Evolutionary conservation across 1,140 invertebrate species (phyloP), one percentile per base, ranked within the genome.

Genomic region (Drosophila ananassae): DNA sequence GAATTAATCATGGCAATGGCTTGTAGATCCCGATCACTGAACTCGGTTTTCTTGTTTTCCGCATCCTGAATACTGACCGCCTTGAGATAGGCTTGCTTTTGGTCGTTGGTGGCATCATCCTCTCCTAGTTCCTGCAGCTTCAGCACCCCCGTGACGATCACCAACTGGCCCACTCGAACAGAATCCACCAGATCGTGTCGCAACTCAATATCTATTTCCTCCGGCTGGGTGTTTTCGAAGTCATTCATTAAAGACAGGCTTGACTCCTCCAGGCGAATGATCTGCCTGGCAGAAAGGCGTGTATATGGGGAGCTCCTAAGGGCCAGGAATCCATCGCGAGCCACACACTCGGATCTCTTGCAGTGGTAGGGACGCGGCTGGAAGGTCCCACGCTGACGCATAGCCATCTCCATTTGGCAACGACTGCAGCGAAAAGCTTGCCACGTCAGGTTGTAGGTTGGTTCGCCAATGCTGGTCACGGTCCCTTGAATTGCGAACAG

Each of bases 131-230:
- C 56, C n/a, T 77, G 81, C 61, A 94, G 92, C 75, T 92, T 93
- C 9, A 93, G 94, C 61, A 98, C 95, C 34, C 98, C 98, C 68
- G 96, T 96, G 8, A 99, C 92, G 13, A 95, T 96, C 1, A 99
- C 94, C 83, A 97, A 95, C 93, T 99, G 97, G 7, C 98, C 98
- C 24, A 98, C 96, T 67, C 96, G 94, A 82, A 97, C 97, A 13
- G 93, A 93, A 77, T 97, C 96, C n/a, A 98, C 96, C 47, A 99
- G 93, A 93, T 98, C 97, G 77, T 96, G 94, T 24, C 94, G 94
- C 22, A 99, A 92, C 92, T 98, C 97, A 91, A 98, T 96, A 91
- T 99, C 97, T 34, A 90, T 30, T 13, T 67, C 55, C 0, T 63
- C 50, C 2, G 66, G 62, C 5, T 54, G 6, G 1, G 41, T 59